A percentile compares a stretch with the other conserved stretches of the same genome.
These are phyloP conservation scores for Pygocentrus nattereri DNA, from an alignment of 2,797 vertebrate genomes.

Conservation along the genomic window DNA sequence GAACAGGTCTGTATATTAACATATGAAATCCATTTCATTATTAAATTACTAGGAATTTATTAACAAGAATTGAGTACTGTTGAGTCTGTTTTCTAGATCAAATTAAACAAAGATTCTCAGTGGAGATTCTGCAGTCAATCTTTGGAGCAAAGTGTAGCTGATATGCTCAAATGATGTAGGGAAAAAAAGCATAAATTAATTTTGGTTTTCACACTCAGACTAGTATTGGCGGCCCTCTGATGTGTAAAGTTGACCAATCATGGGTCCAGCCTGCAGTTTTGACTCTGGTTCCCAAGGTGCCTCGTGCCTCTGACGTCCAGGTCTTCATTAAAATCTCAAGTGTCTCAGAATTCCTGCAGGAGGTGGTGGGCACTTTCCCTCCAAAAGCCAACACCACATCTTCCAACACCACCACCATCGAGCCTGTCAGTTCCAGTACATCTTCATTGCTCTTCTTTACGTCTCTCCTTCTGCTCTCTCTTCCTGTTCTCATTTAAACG, in stretches of 20 bases:
- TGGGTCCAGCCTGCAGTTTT: slow-evolving; percentile 61
- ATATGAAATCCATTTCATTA: no score
- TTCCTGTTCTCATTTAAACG: not conserved
- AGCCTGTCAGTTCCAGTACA: accelerated
- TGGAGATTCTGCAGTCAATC: no score
- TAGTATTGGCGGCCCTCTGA: slow-evolving; percentile 56
- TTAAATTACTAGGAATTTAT: no score
- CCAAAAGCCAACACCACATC: not conserved
- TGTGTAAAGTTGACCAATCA: slow-evolving; percentile 51
- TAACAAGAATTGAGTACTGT: no score
- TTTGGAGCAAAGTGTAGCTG: no score
- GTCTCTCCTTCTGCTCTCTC: not conserved
- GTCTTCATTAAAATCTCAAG: slow-evolving; percentile 35
- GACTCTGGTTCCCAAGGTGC: not conserved
- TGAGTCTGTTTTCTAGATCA: no score
- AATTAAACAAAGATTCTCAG: no score
- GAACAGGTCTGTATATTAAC: slow-evolving; percentile 37
- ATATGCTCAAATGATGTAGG: no score
- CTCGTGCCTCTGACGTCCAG: not conserved
- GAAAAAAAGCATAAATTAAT: no score
- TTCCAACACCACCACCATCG: not conserved
- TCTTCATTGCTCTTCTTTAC: not conserved
- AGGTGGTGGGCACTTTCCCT: slow-evolving; percentile 21
- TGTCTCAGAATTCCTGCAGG: not conserved
- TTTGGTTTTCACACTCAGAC: no score